phyloP scores from a whole-genome alignment of 2,797 vertebrate species.

The Rhincodon typus region DNA sequence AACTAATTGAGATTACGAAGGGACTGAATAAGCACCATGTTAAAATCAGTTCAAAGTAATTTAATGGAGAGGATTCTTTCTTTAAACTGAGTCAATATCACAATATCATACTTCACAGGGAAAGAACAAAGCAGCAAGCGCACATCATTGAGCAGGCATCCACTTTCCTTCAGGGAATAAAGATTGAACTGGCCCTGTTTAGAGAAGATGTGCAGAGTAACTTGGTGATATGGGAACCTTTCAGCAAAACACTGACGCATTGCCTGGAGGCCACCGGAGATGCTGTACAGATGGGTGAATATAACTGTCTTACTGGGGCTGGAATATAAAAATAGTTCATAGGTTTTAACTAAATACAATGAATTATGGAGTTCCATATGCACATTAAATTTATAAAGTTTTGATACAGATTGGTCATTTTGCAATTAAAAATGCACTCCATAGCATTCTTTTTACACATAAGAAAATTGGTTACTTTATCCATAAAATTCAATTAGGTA shows the following conservation, averaged over 20 bases:
- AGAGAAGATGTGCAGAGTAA: slow-evolving; percentile 54
- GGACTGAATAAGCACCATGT: not conserved
- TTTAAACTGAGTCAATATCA: slow-evolving; percentile 33
- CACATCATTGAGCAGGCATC: slow-evolving; percentile 55
- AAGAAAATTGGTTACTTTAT: not conserved
- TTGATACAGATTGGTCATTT: not conserved
- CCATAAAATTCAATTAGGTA: not conserved
- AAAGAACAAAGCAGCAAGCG: slow-evolving; percentile 52
- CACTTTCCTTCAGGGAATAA: slow-evolving; percentile 54
- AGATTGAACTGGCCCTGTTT: slow-evolving; percentile 54
- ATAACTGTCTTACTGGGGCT: not conserved
- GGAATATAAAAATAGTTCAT: not conserved
- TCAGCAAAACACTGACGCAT: slow-evolving; percentile 15
- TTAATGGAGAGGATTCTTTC: not conserved
- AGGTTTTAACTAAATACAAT: not conserved
- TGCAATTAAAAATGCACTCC: not conserved
- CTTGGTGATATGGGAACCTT: slow-evolving; percentile 12
- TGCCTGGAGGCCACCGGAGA: not conserved
- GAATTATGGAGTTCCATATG: not conserved
- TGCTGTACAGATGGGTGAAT: slow-evolving; percentile 19
- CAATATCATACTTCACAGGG: slow-evolving; percentile 51
- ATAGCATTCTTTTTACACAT: not conserved
- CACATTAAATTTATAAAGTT: not conserved
- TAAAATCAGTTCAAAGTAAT: not conserved
- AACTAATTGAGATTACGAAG: not conserved